Evolutionary conservation across 1,140 invertebrate species (phyloP).

Genomic region (Meloidogyne chitwoodi): DNA sequence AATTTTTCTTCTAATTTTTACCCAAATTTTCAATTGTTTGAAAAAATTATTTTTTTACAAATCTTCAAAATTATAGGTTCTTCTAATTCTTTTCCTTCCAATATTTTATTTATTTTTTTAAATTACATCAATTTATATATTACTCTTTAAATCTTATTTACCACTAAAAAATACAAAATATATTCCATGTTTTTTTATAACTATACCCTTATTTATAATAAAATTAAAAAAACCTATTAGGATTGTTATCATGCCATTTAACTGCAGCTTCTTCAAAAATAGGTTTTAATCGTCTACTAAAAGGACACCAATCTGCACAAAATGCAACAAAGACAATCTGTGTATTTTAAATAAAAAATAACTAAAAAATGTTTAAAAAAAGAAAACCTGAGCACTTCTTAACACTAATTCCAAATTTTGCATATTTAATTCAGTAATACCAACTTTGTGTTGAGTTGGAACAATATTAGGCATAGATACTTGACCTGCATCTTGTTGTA

Average conservation of each 20-base stretch:
- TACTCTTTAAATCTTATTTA: background rate
- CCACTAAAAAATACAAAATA: too few species aligned
- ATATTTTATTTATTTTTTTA: too few species aligned
- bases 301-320: constrained; percentile 70
- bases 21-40: too few species aligned
- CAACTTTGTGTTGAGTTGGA: constrained; percentile 3
- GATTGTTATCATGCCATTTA: constrained; percentile 76
- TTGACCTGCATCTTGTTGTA: background rate
- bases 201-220: too few species aligned
- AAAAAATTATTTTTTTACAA: too few species aligned
- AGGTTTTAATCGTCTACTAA: constrained; percentile 87
- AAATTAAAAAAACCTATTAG: constrained; percentile 63
- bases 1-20: too few species aligned
- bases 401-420: constrained; percentile 29
- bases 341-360: constrained; percentile 24
- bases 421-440: constrained; percentile 27
- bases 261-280: constrained; percentile 91
- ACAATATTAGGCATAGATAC: background rate
- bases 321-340: constrained; percentile 59
- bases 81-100: too few species aligned
- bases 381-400: constrained; percentile 29
- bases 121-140: background rate
- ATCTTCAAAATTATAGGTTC: too few species aligned
- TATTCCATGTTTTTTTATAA: too few species aligned
- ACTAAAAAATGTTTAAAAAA: background rate